Evolutionary conservation across 2,888 invertebrate genomes (phyloP).

Genomic region (Himalopsyche kuldschensis): DNA sequence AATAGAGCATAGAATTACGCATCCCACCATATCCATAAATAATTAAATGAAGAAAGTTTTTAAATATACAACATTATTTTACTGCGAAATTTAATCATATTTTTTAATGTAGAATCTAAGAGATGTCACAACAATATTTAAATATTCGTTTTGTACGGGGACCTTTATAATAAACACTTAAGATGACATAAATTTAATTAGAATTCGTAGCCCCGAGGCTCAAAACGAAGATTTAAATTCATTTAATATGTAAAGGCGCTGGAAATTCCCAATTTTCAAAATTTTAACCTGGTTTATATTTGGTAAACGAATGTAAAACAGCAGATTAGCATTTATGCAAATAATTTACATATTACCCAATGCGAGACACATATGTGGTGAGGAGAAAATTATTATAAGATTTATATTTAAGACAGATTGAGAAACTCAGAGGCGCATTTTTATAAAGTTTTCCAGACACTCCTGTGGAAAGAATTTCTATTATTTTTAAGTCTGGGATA

Average conservation of each 20-base stretch:
- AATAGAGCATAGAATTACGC: too few species aligned
- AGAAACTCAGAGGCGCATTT: not conserved
- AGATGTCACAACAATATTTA: too few species aligned
- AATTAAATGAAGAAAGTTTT: too few species aligned
- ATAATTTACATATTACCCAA: not conserved
- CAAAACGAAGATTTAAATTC: not conserved
- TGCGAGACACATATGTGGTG: not conserved
- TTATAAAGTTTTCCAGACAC: not conserved
- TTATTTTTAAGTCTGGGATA: too few species aligned
- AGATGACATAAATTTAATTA: too few species aligned
- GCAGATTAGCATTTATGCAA: not conserved
- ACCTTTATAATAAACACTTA: too few species aligned
- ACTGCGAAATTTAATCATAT: too few species aligned
- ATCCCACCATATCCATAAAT: too few species aligned
- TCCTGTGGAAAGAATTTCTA: too few species aligned
- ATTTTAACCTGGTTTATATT: not conserved
- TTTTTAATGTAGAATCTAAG: too few species aligned
- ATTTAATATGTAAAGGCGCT: not conserved
- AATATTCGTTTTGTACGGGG: too few species aligned
- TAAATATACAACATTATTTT: too few species aligned
- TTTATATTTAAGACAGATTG: not conserved
- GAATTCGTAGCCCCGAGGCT: not conserved
- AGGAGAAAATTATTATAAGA: not conserved
- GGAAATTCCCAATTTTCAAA: not conserved
- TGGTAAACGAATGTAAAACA: not conserved